Evolutionary conservation across 1,140 invertebrate species (phyloP).

Genomic region (Drosophila repletoides): DNA sequence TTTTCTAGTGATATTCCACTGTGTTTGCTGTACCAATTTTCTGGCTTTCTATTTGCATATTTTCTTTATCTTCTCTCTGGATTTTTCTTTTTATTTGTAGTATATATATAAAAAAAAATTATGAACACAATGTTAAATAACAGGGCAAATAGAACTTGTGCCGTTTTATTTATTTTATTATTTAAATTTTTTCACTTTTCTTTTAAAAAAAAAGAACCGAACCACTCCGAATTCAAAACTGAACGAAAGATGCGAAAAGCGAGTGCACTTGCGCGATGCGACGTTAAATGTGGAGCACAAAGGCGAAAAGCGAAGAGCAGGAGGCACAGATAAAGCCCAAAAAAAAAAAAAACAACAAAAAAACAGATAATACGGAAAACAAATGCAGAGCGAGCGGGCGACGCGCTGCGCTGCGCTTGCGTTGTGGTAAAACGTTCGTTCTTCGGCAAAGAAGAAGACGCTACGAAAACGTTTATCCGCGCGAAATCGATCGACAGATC

Average conservation of each 20-base stretch:
- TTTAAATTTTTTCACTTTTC: constrained; percentile 24
- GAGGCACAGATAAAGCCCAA: too few species aligned
- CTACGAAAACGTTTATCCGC: constrained; percentile 5
- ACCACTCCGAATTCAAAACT: too few species aligned
- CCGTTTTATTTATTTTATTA: constrained; percentile 46
- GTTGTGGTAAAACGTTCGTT: constrained; percentile 72
- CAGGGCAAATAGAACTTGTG: constrained; percentile 55
- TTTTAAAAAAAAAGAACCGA: constrained; percentile 33
- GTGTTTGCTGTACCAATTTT: constrained; percentile 16
- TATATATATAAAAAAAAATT: constrained; percentile 41
- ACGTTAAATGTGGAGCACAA: too few species aligned
- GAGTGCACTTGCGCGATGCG: too few species aligned
- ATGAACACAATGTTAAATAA: constrained; percentile 73
- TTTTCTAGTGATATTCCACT: constrained; percentile 27
- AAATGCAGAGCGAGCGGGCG: constrained; percentile 15
- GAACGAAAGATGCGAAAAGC: too few species aligned
- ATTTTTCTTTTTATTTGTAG: constrained; percentile 10
- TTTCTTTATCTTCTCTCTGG: constrained; percentile 31
- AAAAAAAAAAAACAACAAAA: too few species aligned
- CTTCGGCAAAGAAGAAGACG: constrained; percentile 69
- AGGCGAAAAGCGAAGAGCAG: too few species aligned
- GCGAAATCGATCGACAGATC: constrained; percentile 20
- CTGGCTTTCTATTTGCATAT: constrained; percentile 37
- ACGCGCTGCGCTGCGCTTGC: not conserved
- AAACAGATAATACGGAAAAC: not conserved